phyloP scores from a whole-genome alignment of 2,888 invertebrate species.

The Hybos culiciformis region DNA sequence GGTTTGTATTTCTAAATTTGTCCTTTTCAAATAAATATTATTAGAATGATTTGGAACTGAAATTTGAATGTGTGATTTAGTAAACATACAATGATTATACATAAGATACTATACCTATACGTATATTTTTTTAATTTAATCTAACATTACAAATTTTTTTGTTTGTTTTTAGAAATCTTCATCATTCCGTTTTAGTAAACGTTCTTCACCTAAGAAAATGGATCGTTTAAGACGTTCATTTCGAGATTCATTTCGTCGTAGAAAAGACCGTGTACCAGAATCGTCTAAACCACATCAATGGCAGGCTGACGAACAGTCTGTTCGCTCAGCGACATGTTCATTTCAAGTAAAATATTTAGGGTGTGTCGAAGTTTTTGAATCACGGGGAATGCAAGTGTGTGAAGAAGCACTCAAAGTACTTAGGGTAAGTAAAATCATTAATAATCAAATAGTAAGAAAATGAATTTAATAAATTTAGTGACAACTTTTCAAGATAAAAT shows the following conservation, averaged over 20 bases:
- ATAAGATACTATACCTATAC: no score
- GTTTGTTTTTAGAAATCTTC: slow-evolving; percentile 40
- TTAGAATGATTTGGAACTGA: no score
- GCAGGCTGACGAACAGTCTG: slow-evolving; percentile 96
- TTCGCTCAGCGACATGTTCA: slow-evolving; percentile 88
- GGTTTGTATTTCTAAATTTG: no score
- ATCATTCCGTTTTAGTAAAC: slow-evolving; percentile 41
- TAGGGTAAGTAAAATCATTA: slow-evolving; percentile 54
- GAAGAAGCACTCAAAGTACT: slow-evolving; percentile 97
- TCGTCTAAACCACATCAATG: slow-evolving; percentile 94
- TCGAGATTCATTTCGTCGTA: slow-evolving; percentile 84
- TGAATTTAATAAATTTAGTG: not conserved
- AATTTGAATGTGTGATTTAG: no score
- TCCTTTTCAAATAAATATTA: no score
- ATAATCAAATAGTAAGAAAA: not conserved
- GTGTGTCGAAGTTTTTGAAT: slow-evolving; percentile 98
- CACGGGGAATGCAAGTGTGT: slow-evolving; percentile 98
- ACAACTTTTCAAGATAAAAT: no score
- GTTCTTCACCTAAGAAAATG: slow-evolving; percentile 66
- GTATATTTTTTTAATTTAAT: no score
- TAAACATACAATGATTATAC: no score
- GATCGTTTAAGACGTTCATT: slow-evolving; percentile 79
- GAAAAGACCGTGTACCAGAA: slow-evolving; percentile 80
- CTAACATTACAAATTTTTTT: no score
- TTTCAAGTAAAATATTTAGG: slow-evolving; percentile 98